Conservation (phyloP, 1,140 invertebrate species). For the Oncopodura yosiiana region DNA sequence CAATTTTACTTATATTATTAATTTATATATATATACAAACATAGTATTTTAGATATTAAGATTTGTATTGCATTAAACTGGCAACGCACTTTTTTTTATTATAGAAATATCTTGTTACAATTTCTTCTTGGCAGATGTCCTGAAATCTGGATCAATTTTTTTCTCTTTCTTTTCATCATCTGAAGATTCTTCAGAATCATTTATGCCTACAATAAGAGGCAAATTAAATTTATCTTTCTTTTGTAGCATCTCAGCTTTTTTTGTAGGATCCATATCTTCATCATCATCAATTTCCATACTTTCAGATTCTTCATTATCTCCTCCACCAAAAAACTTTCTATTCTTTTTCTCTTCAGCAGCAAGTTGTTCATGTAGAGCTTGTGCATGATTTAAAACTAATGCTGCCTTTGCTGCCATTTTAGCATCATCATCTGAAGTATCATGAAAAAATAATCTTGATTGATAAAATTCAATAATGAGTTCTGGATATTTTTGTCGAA, state of each 20-base stretch:
- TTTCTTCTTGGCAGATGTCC: neutral
- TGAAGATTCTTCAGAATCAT: neutral
- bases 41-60: neutral
- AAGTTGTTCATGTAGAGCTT: neutral
- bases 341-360: neutral
- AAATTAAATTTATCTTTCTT: neutral
- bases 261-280: neutral
- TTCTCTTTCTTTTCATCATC: neutral
- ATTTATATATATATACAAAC: neutral
- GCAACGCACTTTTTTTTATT: neutral
- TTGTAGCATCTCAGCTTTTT: neutral
- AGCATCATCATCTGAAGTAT: neutral
- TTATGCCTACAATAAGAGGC: neutral
- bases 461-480: too few relatives aligned
- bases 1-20: neutral
- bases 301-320: neutral
- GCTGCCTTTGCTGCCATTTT: neutral
- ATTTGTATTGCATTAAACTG: too few relatives aligned
- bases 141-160: neutral
- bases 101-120: neutral
- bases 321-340: neutral
- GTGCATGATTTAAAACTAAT: neutral
- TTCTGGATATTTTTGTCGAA: too few relatives aligned
- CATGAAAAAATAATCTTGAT: too few relatives aligned
- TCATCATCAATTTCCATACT: neutral